Percentiles rank a stretch among this genome's conserved stretches.
phyloP scores from a whole-genome alignment of 2,888 invertebrate genomes.

The Escarpia spicata region DNA sequence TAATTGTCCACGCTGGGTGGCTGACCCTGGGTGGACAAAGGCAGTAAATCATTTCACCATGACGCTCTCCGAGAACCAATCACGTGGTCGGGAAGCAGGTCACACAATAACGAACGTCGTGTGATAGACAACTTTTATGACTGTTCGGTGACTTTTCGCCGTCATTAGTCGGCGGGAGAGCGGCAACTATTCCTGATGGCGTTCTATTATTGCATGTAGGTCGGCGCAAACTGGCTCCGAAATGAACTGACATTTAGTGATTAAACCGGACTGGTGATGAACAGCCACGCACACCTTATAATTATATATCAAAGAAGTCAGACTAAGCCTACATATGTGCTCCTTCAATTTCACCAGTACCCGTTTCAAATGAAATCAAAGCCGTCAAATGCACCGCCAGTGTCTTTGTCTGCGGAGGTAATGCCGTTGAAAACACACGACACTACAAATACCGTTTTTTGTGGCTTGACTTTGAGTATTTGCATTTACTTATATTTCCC shows the following conservation, averaged over 20 bases:
- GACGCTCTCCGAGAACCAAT: neutral
- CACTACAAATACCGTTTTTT: neutral
- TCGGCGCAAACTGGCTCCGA: constrained; percentile 3
- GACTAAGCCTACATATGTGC: neutral
- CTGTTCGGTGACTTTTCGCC: neutral
- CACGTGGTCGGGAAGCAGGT: neutral
- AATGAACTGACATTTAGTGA: constrained; percentile 13
- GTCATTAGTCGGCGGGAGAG: neutral
- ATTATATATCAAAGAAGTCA: neutral
- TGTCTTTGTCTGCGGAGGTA: neutral
- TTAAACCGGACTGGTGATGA: neutral
- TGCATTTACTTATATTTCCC: neutral
- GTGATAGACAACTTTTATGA: neutral
- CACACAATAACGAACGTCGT: neutral
- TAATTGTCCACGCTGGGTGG: neutral
- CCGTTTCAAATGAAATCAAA: constrained; percentile 10
- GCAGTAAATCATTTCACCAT: neutral
- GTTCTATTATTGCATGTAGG: neutral
- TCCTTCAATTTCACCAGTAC: neutral
- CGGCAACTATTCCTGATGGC: neutral
- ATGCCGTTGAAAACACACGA: neutral
- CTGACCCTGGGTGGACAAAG: constrained; percentile 7
- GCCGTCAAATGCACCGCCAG: neutral
- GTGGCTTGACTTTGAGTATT: neutral
- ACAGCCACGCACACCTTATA: constrained; percentile 7